Conservation (phyloP, 2,113 vertebrate genomes). For the Thermophis baileyi region DNA sequence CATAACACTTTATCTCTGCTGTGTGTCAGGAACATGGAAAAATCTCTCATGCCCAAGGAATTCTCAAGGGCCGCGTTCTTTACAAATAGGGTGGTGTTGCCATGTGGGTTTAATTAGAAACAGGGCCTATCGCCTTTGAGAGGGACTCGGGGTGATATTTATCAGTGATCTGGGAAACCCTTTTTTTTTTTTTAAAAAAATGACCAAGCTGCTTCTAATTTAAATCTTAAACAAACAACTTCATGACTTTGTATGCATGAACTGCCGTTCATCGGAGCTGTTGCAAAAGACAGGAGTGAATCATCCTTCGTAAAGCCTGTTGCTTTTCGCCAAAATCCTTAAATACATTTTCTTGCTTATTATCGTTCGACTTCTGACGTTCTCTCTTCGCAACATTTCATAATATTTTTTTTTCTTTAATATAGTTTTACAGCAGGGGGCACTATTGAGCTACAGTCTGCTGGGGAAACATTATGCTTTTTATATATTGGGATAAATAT, state of each 20-base stretch:
- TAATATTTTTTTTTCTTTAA: neutral
- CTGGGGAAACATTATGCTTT: slow-evolving; percentile 56
- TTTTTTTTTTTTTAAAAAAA: neutral
- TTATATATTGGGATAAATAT: slow-evolving; percentile 50
- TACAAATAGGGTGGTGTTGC: slow-evolving; percentile 54
- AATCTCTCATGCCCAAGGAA: slow-evolving; percentile 35
- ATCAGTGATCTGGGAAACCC: slow-evolving; percentile 54
- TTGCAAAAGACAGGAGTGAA: slow-evolving; percentile 60
- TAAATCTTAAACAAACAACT: slow-evolving; percentile 59
- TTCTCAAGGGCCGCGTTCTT: slow-evolving; percentile 51
- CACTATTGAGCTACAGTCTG: slow-evolving; percentile 82
- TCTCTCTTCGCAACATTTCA: neutral
- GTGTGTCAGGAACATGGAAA: slow-evolving; percentile 42
- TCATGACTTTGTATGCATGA: slow-evolving; percentile 65
- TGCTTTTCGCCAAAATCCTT: slow-evolving; percentile 7
- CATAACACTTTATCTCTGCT: slow-evolving; percentile 53
- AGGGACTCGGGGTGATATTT: slow-evolving; percentile 59
- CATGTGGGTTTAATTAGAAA: slow-evolving; percentile 61
- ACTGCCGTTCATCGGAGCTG: slow-evolving; percentile 61
- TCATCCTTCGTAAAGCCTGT: slow-evolving; percentile 40
- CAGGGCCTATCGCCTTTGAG: slow-evolving; percentile 64
- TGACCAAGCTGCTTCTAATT: slow-evolving; percentile 68
- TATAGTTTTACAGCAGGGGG: slow-evolving; percentile 77
- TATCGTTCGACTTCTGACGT: neutral
- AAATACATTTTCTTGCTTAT: neutral